A percentile compares a stretch with the other conserved stretches of the same genome.
phyloP scores from a whole-genome alignment of 2,888 invertebrate genomes.

The Dryomyza anilis region DNA sequence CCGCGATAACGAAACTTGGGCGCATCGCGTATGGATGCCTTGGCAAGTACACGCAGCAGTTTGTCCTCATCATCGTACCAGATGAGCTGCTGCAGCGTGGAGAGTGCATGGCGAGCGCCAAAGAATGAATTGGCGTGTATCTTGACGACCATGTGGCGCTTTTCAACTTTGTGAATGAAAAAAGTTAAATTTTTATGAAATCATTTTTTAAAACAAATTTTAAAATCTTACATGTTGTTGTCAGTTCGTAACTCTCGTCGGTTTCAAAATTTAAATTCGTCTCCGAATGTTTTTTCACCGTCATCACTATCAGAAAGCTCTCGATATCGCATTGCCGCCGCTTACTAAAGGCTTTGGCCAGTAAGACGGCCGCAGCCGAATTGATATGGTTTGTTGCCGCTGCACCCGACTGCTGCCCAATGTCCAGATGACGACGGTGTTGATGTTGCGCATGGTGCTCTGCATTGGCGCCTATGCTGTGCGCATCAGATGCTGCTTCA shows the following conservation, averaged over 20 bases:
- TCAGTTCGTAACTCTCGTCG: slow-evolving; percentile 77
- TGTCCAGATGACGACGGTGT: slow-evolving; percentile 3
- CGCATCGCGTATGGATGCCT: slow-evolving; percentile 73
- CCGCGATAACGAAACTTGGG: slow-evolving; percentile 83
- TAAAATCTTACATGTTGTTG: slow-evolving; percentile 62
- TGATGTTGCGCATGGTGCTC: slow-evolving; percentile 1
- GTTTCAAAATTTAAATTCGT: slow-evolving; percentile 69
- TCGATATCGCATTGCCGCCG: slow-evolving; percentile 53
- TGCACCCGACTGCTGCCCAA: slow-evolving; percentile 26
- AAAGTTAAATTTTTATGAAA: not conserved
- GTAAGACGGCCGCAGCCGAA: slow-evolving; percentile 33
- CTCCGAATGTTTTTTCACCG: slow-evolving; percentile 65
- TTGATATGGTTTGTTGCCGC: slow-evolving; percentile 23
- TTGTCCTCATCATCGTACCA: slow-evolving; percentile 77
- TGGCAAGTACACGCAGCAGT: slow-evolving; percentile 69
- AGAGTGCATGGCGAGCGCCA: slow-evolving; percentile 78
- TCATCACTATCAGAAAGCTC: slow-evolving; percentile 59
- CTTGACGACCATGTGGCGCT: slow-evolving; percentile 64
- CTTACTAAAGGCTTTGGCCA: slow-evolving; percentile 43
- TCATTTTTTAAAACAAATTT: not conserved
- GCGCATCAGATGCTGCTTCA: not conserved
- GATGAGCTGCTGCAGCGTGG: slow-evolving; percentile 79
- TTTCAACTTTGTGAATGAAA: slow-evolving; percentile 45
- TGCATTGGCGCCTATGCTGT: slow-evolving; percentile 19
- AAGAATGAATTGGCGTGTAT: slow-evolving; percentile 74